Evolutionary conservation across 2,888 invertebrate species (phyloP), one percentile per base, ranked within the genome.

Genomic region (Prionchulus punctatus): DNA sequence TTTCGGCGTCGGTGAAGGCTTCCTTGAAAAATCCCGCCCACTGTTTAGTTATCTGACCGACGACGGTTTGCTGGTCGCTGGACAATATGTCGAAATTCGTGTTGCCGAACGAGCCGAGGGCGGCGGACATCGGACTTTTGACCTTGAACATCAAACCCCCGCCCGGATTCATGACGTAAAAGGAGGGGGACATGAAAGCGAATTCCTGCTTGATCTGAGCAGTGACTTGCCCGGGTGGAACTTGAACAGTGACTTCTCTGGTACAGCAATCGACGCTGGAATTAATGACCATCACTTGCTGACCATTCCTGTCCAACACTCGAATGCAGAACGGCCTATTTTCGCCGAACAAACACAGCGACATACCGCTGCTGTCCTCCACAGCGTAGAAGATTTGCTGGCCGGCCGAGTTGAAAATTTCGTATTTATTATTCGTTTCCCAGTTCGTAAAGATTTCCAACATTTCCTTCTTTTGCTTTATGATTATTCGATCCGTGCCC

Each of bases 341-440:
- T 28, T 49, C 50, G 30, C 50, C 50, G 50, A 53, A 53, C 7
- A 4, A 31, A 23, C 43, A 53, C n/a, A n/a, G 12, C 7, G 23
- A 23, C 4, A 31, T 3, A 36, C 7, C 53, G 27, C 43, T 43
- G 31, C 42, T 53, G 23, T 42, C 53, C 43, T 53, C 53, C 4
- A 43, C 7, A 42, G 53, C 53, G 58, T 61, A 64, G 52, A 62
- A 65, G 4, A 62, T 60, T 58, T 60, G 62, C 48, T 64, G 60
- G 2, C 62, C 63, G 36, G 58, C 58, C 1, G 59, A 58, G 54
- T 64, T 63, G 48, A 57, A 57, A 30, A 65, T 48, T 26, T 60
- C 60, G 55, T 63, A 65, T 52, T 59, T 60, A 53, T 65, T 64
- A 43, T 57, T 59, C 12, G 60, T 58, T 58, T 65, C 64, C 62